Evolutionary conservation across 2,113 vertebrate species (phyloP).

Genomic region (Hippopotamus amphibius): DNA sequence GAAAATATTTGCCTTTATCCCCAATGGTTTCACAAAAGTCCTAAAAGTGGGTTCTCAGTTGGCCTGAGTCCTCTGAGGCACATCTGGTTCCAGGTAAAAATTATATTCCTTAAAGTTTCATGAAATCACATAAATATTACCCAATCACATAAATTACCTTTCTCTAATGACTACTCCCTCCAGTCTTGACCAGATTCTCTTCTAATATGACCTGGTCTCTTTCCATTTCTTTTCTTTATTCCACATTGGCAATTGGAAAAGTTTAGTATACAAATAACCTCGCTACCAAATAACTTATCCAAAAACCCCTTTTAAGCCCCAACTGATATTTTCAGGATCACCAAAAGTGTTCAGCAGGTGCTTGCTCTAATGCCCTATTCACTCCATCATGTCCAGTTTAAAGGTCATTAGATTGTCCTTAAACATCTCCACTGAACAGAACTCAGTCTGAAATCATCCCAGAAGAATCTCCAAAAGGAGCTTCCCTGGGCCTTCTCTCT

Average conservation of each 20-base stretch:
- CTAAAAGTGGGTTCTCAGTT: not conserved
- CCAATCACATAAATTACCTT: not conserved
- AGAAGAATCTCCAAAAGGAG: not conserved
- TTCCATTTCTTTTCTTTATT: not conserved
- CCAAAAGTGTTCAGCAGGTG: not conserved
- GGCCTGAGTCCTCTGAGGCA: not conserved
- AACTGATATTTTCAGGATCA: not conserved
- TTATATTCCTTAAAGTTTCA: conserved; percentile 12
- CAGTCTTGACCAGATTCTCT: not conserved
- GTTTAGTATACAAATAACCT: not conserved
- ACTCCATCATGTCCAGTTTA: not conserved
- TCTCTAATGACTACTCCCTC: not conserved
- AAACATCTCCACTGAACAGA: not conserved
- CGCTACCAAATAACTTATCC: not conserved
- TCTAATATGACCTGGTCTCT: not conserved
- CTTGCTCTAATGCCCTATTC: not conserved
- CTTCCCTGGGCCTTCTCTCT: not conserved
- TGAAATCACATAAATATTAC: not conserved
- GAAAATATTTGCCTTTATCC: not conserved
- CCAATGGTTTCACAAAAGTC: not conserved
- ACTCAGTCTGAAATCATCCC: not conserved
- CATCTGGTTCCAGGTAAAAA: not conserved
- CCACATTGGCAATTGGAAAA: not conserved
- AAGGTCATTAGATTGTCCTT: not conserved
- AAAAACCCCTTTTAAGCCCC: not conserved